A percentile compares a stretch with the other conserved stretches of the same genome.
Evolutionary conservation across 2,888 invertebrate species (phyloP).

Genomic region (Caenorhabditis sp.): DNA sequence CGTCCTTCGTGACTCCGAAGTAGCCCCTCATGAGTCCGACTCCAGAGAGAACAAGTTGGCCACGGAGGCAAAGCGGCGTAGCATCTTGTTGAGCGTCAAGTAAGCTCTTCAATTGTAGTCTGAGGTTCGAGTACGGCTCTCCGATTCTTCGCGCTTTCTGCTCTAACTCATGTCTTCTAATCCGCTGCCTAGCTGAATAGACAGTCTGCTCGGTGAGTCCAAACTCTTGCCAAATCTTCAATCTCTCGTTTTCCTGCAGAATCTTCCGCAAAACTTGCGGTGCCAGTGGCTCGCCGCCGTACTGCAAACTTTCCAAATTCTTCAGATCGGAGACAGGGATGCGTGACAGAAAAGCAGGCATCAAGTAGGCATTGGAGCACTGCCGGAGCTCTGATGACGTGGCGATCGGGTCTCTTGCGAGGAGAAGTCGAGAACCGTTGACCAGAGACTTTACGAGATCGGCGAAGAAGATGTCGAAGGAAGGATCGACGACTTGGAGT

Average conservation of each 20-base stretch:
- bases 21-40: constrained; percentile 53
- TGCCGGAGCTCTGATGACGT: constrained; percentile 31
- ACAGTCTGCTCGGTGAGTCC: constrained; percentile 74
- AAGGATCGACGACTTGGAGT: constrained; percentile 74
- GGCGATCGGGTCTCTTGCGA: constrained; percentile 36
- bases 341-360: constrained; percentile 70
- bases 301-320: constrained; percentile 60
- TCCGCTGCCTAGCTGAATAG: constrained; percentile 61
- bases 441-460: constrained; percentile 66
- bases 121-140: constrained; percentile 54
- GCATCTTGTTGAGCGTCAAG: not conserved
- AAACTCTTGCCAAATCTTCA: constrained; percentile 64
- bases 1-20: constrained; percentile 7
- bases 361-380: constrained; percentile 70
- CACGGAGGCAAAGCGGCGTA: too few relatives aligned
- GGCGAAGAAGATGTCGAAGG: constrained; percentile 77
- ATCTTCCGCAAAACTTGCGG: constrained; percentile 19
- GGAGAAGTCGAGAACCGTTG: constrained; percentile 54
- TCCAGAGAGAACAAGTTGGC: constrained; percentile 22
- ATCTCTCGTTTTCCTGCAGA: not conserved
- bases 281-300: constrained; percentile 67
- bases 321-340: constrained; percentile 2
- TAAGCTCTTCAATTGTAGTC: not conserved
- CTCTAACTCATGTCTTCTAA: constrained; percentile 22
- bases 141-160: constrained; percentile 56